Evolutionary conservation across 1,140 invertebrate species (phyloP).

Genomic region (Macrotrachela quadricornifera): DNA sequence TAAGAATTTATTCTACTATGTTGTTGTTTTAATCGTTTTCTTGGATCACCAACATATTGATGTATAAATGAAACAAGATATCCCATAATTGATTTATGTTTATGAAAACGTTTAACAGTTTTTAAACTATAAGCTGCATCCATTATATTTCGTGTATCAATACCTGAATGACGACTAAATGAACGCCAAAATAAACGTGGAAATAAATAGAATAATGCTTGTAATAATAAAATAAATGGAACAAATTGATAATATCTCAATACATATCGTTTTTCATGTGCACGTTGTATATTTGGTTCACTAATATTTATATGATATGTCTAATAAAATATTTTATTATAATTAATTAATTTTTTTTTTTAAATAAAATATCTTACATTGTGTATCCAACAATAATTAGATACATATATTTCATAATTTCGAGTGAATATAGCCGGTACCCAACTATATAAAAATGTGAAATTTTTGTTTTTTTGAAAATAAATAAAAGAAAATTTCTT

Average conservation of each 20-base stretch:
- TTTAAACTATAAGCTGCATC: slow-evolving; percentile 6
- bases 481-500: too few species aligned
- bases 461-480: too few species aligned
- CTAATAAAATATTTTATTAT: too few species aligned
- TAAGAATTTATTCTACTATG: neutral
- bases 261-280: too few species aligned
- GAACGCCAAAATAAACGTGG: slow-evolving; percentile 11
- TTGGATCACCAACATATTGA: slow-evolving; percentile 8
- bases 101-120: slow-evolving; percentile 7
- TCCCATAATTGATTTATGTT: slow-evolving; percentile 5
- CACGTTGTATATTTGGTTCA: too few species aligned
- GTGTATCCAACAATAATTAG: too few species aligned
- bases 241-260: neutral
- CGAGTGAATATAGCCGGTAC: too few species aligned
- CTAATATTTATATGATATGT: too few species aligned
- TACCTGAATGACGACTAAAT: slow-evolving; percentile 10
- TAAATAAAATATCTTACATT: too few species aligned
- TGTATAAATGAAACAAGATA: slow-evolving; percentile 3
- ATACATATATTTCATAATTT: too few species aligned
- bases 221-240: slow-evolving; percentile 10
- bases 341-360: too few species aligned
- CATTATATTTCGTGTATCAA: slow-evolving; percentile 10
- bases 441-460: too few species aligned
- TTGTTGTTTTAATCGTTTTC: slow-evolving; percentile 1
- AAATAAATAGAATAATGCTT: slow-evolving; percentile 12